Percentiles rank a stretch among this genome's conserved stretches.
These are phyloP conservation scores for Ceriagrion tenellum DNA, from an alignment of 2,888 invertebrate genomes.

Conservation along the genomic window DNA sequence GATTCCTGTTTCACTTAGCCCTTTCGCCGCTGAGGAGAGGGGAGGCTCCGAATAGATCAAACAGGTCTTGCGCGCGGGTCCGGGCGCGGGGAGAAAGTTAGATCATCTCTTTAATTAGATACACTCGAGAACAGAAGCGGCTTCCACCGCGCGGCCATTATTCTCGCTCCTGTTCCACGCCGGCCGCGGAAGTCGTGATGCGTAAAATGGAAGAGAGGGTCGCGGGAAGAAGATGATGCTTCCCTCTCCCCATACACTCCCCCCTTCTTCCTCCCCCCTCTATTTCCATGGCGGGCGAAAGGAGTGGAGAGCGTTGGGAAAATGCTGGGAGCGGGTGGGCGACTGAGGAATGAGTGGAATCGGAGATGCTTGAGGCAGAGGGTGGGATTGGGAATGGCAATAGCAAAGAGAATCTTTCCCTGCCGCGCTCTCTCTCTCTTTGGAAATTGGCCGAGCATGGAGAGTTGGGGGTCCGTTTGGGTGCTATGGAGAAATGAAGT, in stretches of 20 bases:
- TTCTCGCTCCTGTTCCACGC: constrained; percentile 42
- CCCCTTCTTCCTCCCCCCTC: too few relatives aligned
- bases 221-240: background rate
- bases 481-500: background rate
- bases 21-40: background rate
- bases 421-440: constrained; percentile 70
- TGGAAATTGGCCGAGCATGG: constrained; percentile 74
- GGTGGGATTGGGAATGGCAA: background rate
- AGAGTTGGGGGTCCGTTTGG: background rate
- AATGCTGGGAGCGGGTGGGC: constrained; percentile 8
- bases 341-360: constrained; percentile 55
- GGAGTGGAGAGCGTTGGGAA: background rate
- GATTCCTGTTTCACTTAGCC: background rate
- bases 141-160: background rate
- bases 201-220: constrained; percentile 47
- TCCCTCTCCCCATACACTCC: background rate
- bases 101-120: constrained; percentile 36
- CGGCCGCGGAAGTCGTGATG: constrained; percentile 43
- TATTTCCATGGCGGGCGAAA: background rate
- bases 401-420: constrained; percentile 63
- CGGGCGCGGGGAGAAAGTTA: background rate
- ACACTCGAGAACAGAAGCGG: constrained; percentile 32
- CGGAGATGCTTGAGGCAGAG: constrained; percentile 54
- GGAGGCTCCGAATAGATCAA: constrained; percentile 16
- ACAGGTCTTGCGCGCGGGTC: background rate